Evolutionary conservation across 2,797 vertebrate genomes (phyloP).

Genomic region (Glyptemys insculpta): DNA sequence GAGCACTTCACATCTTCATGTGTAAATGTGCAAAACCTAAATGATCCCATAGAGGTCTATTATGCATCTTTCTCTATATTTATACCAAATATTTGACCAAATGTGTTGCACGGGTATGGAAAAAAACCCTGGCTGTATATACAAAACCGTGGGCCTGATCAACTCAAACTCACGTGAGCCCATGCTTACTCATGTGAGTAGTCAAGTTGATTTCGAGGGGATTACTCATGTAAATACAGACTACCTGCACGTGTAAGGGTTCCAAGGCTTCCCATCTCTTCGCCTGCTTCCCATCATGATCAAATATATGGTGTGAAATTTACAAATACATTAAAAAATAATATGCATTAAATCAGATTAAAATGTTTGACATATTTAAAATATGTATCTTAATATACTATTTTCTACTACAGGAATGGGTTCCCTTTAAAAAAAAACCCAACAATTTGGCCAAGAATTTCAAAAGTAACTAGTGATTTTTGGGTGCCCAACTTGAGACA

Average conservation of each 20-base stretch:
- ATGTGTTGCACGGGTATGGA: neutral
- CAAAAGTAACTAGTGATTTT: accelerated
- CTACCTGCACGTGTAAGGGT: accelerated
- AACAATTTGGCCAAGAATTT: neutral
- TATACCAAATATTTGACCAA: accelerated
- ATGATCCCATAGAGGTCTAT: neutral
- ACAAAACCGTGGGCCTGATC: accelerated
- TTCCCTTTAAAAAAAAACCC: accelerated
- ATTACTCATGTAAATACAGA: accelerated
- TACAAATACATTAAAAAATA: neutral
- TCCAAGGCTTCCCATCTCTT: neutral
- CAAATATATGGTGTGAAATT: neutral
- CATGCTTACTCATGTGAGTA: accelerated
- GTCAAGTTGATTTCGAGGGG: neutral
- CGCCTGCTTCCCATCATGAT: accelerated
- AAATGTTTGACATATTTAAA: neutral
- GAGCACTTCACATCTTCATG: slow-evolving; percentile 35
- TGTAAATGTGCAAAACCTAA: slow-evolving; percentile 30
- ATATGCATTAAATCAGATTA: neutral
- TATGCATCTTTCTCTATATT: neutral
- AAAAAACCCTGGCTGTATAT: accelerated
- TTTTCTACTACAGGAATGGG: accelerated
- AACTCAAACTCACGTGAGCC: accelerated
- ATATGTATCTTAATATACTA: neutral
- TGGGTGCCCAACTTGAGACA: neutral